phyloP scores from a whole-genome alignment of 2,113 vertebrate species.

The Polypterus bichir region DNA sequence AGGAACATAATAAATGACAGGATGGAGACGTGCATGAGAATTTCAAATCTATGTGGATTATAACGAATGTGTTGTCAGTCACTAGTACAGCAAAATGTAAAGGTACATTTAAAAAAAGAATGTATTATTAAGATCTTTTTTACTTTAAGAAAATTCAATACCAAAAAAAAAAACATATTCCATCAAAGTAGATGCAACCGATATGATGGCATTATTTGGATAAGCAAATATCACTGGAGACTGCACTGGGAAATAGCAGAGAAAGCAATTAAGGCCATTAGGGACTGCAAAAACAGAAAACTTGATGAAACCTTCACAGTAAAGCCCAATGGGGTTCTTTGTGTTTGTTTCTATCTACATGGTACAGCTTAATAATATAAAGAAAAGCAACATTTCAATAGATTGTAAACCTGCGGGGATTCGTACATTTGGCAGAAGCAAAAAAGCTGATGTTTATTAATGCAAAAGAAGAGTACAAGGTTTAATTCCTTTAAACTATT shows the following conservation, averaged over 20 bases:
- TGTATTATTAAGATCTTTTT: too few species aligned
- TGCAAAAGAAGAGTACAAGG: constrained; percentile 27
- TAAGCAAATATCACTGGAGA: constrained; percentile 4
- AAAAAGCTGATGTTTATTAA: constrained; percentile 27
- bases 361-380: constrained; percentile 26
- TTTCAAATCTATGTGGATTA: too few species aligned
- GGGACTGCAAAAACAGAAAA: background rate
- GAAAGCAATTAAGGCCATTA: background rate
- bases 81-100: too few species aligned
- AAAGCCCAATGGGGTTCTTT: constrained; percentile 15
- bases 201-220: background rate
- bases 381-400: constrained; percentile 32
- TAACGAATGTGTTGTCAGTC: too few species aligned
- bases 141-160: too few species aligned
- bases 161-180: too few species aligned
- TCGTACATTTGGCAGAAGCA: constrained; percentile 18
- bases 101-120: too few species aligned
- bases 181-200: background rate
- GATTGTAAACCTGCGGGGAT: constrained; percentile 33
- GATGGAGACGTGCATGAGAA: too few species aligned
- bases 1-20: too few species aligned
- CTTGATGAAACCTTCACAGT: constrained; percentile 18
- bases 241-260: background rate
- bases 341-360: constrained; percentile 21
- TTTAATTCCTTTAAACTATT: constrained; percentile 13